Evolutionary conservation across 2,113 vertebrate species (phyloP), one percentile per base, ranked within the genome.

Genomic region (Laterallus jamaicensis): DNA sequence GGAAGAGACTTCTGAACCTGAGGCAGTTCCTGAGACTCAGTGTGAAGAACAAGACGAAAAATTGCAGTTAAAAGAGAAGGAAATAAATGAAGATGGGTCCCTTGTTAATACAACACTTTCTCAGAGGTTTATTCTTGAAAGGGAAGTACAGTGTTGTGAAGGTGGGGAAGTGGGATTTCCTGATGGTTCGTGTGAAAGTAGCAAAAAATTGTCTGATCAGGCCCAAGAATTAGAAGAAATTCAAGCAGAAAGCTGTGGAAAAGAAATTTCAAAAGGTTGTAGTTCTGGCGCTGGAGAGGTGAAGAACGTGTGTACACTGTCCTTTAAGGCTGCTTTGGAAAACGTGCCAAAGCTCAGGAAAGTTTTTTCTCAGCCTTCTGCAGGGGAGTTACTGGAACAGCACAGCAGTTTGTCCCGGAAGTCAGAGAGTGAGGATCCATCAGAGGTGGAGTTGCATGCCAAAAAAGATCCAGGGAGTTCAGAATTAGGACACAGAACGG

Each of bases 21-120:
- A 98, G 81, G 95, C 95, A 91, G 73, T 98, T 84, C 97, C 98
- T 55, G 98, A 98, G 94, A 98, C 96, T 59, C 97, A 96, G 2
- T 96, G 93, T 97, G 97, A 98, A 74, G 98, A 96, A 64, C 97
- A 95, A 75, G 90, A 79, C 75, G 62, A 75, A 81, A 64, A 74
- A 26, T 20, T 37, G 17, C 29, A 79, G 55, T 31, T 62, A 24
- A 44, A 66, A 62, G 73, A 90, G 84, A 92, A 97, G 29, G 70
- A 95, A 58, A 67, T 94, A 67, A 92, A 89, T 64, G 96, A 96
- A 79, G 92, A 96, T 24, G 31, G 10, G 15, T 86, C 42, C 64
- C 94, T 56, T 95, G 92, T 67, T 86, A 95, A 78, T 66, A 12
- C 25, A 75, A 93, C 63, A 4, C 90, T 88, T 79, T 92, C 96